These are phyloP conservation scores for Notocelia uddmanniana DNA, from an alignment of 2,888 invertebrate species.

Conservation along the genomic window DNA sequence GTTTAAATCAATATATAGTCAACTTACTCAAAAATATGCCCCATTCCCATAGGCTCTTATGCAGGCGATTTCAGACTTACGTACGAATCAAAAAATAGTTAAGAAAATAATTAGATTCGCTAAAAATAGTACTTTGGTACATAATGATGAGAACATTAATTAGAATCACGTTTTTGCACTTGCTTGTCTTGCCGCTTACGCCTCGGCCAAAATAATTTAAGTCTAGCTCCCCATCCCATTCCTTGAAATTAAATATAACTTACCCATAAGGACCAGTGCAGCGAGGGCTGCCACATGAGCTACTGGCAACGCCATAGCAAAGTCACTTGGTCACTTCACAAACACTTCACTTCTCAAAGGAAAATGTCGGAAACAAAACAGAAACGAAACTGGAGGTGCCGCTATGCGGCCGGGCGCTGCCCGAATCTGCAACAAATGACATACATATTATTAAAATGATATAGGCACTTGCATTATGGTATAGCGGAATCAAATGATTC, in stretches of 20 bases:
- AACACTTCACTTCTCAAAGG: constrained; percentile 68
- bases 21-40: too few relatives aligned
- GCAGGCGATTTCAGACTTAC: too few relatives aligned
- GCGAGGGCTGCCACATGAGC: constrained; percentile 66
- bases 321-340: constrained; percentile 77
- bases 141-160: too few relatives aligned
- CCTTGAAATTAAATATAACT: constrained; percentile 52
- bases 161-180: too few relatives aligned
- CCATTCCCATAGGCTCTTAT: too few relatives aligned
- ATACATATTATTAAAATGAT: neutral
- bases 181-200: too few relatives aligned
- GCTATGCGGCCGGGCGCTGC: constrained; percentile 80
- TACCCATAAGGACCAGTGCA: constrained; percentile 78
- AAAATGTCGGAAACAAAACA: constrained; percentile 60
- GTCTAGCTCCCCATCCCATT: neutral
- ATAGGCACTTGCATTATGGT: neutral
- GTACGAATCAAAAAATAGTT: too few relatives aligned
- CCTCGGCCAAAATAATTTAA: too few relatives aligned
- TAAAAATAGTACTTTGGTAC: too few relatives aligned
- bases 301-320: constrained; percentile 64
- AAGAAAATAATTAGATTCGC: too few relatives aligned
- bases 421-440: constrained; percentile 76
- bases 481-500: neutral
- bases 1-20: too few relatives aligned
- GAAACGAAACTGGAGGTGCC: constrained; percentile 65